These are phyloP conservation scores for Uria aalge DNA, from an alignment of 2,113 vertebrate genomes.

Conservation along the genomic window DNA sequence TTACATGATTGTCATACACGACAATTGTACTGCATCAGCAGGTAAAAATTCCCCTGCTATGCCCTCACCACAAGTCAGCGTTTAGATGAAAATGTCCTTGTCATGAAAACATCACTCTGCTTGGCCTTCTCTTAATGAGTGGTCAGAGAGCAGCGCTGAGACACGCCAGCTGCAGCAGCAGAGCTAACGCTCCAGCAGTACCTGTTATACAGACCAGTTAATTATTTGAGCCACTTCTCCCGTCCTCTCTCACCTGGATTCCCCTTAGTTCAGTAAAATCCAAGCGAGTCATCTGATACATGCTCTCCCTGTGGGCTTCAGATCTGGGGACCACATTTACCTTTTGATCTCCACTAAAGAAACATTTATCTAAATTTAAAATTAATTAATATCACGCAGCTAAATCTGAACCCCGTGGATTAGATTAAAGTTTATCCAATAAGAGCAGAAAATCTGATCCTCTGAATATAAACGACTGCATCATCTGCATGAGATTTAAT, in stretches of 20 bases:
- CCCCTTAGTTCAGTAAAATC: background rate
- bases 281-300: background rate
- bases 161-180: background rate
- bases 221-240: background rate
- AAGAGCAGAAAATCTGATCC: constrained; percentile 37
- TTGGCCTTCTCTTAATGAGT: background rate
- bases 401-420: constrained; percentile 53
- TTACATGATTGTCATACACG: background rate
- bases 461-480: constrained; percentile 56
- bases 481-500: constrained; percentile 57
- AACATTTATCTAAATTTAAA: constrained; percentile 58
- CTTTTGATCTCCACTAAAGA: constrained; percentile 24
- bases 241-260: background rate
- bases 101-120: background rate
- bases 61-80: accelerated
- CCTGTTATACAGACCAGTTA: background rate
- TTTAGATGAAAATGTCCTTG: background rate
- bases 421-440: constrained; percentile 61
- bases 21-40: background rate
- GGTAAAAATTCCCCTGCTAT: background rate
- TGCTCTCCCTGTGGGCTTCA: background rate
- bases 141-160: background rate
- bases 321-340: background rate
- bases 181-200: background rate
- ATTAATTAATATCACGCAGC: constrained; percentile 46